A percentile compares a stretch with the other conserved stretches of the same genome.
Evolutionary conservation across 2,888 invertebrate genomes (phyloP).

Genomic region (Rambutsinella grinnellia): DNA sequence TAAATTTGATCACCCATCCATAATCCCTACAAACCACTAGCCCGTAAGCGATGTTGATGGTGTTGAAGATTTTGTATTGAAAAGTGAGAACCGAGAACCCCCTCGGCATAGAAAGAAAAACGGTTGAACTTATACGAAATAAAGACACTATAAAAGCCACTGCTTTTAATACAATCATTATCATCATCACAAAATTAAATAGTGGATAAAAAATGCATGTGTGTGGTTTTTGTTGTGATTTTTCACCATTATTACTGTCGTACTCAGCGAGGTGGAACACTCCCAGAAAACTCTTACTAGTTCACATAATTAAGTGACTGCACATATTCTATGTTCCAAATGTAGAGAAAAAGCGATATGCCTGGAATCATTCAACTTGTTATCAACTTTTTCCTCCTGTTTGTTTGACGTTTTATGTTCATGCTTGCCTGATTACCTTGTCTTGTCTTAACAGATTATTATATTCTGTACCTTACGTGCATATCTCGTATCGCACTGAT

Average conservation of each 20-base stretch:
- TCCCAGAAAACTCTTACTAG: slow-evolving; percentile 9
- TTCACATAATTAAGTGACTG: slow-evolving; percentile 37
- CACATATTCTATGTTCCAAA: background rate
- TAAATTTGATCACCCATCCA: background rate
- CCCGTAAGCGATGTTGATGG: too few relatives aligned
- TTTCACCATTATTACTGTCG: background rate
- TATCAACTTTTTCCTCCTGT: background rate
- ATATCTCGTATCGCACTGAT: background rate
- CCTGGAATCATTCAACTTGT: slow-evolving; percentile 41
- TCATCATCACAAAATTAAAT: background rate
- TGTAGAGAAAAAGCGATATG: background rate
- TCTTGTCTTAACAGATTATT: slow-evolving; percentile 36
- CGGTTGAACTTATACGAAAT: too few relatives aligned
- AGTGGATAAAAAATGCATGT: background rate
- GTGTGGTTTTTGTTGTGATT: background rate
- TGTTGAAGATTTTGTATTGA: too few relatives aligned
- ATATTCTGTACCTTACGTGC: slow-evolving; percentile 18
- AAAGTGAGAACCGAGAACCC: too few relatives aligned
- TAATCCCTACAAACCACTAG: too few relatives aligned
- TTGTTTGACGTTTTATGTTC: slow-evolving; percentile 29
- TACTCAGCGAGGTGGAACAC: slow-evolving; percentile 33
- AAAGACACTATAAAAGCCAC: too few relatives aligned
- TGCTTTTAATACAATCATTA: background rate
- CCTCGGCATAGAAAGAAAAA: too few relatives aligned
- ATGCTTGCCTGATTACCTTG: slow-evolving; percentile 36